These are phyloP conservation scores for Drosophila burlai DNA, from an alignment of 1,140 invertebrate genomes.

Conservation along the genomic window DNA sequence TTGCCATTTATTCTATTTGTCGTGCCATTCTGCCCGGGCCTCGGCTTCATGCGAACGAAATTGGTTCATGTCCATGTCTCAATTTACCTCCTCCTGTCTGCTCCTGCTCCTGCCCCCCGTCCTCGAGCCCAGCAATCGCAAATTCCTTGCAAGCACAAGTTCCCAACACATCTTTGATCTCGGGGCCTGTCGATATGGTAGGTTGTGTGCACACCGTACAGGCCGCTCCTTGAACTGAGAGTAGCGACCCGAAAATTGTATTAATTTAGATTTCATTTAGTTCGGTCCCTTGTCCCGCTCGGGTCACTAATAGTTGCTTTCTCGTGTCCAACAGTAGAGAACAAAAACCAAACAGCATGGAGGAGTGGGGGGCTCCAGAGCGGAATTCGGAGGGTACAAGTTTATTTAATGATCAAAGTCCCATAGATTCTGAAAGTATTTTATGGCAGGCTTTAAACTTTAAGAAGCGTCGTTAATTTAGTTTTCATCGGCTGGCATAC, in stretches of 20 bases:
- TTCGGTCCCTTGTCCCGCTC: slow-evolving; percentile 24
- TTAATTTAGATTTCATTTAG: slow-evolving; percentile 80
- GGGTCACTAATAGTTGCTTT: slow-evolving; percentile 58
- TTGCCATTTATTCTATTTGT: slow-evolving; percentile 82
- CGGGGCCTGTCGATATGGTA: slow-evolving; percentile 61
- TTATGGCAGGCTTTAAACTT: slow-evolving; percentile 46
- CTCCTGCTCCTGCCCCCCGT: not conserved
- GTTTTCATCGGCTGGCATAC: slow-evolving; percentile 10
- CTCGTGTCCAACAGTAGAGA: slow-evolving; percentile 11
- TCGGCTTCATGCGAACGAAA: slow-evolving; percentile 40
- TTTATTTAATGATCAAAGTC: slow-evolving; percentile 66
- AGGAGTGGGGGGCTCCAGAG: not conserved
- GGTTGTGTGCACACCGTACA: slow-evolving; percentile 4
- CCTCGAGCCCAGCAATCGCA: not conserved
- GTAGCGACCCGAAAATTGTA: slow-evolving; percentile 71
- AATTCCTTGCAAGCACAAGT: slow-evolving; percentile 64
- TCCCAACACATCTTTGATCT: slow-evolving; percentile 72
- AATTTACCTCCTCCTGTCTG: slow-evolving; percentile 18
- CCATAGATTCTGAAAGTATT: slow-evolving; percentile 25
- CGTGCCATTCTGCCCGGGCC: slow-evolving; percentile 25
- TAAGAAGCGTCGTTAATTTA: slow-evolving; percentile 31
- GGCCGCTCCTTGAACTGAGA: slow-evolving; percentile 7
- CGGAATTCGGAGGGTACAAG: slow-evolving; percentile 13
- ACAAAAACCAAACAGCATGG: slow-evolving; percentile 17
- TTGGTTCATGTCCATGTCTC: slow-evolving; percentile 65